Percentiles rank a stretch among this genome's conserved stretches.
These are phyloP conservation scores for Callopanchax toddi DNA, from an alignment of 2,113 vertebrate genomes.

Conservation along the genomic window DNA sequence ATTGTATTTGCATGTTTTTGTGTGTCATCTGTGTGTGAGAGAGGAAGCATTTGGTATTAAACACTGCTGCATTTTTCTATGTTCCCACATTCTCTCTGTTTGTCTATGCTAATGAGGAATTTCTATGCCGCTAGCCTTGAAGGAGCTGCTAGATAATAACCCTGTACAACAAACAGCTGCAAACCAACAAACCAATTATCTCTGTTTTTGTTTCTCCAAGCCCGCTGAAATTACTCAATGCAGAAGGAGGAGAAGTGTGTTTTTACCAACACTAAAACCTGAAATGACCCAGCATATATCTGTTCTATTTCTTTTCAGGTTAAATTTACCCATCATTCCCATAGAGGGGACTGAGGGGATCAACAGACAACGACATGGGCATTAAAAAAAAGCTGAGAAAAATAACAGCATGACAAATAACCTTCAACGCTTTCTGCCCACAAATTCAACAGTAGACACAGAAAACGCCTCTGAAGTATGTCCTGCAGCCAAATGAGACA, in stretches of 20 bases:
- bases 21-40: constrained; percentile 34
- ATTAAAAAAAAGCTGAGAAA: constrained; percentile 26
- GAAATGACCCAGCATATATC: constrained; percentile 24
- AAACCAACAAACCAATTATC: constrained; percentile 70
- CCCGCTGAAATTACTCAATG: constrained; percentile 55
- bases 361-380: constrained; percentile 41
- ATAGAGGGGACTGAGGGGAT: constrained; percentile 39
- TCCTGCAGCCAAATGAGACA: constrained; percentile 82
- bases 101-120: constrained; percentile 67
- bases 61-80: constrained; percentile 35
- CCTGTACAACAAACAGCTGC: constrained; percentile 58
- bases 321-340: constrained; percentile 58
- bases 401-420: constrained; percentile 68
- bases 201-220: constrained; percentile 56
- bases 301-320: neutral
- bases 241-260: constrained; percentile 5
- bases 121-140: constrained; percentile 57
- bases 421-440: constrained; percentile 63
- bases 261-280: constrained; percentile 14
- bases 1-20: constrained; percentile 71
- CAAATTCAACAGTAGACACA: constrained; percentile 48
- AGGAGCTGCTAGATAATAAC: constrained; percentile 66
- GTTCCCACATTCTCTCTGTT: constrained; percentile 57
- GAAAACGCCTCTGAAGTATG: constrained; percentile 53
- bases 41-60: constrained; percentile 52